Base-by-base conservation (phyloP, 2,888 invertebrate species). In the Archaeoteleia sp. region DNA sequence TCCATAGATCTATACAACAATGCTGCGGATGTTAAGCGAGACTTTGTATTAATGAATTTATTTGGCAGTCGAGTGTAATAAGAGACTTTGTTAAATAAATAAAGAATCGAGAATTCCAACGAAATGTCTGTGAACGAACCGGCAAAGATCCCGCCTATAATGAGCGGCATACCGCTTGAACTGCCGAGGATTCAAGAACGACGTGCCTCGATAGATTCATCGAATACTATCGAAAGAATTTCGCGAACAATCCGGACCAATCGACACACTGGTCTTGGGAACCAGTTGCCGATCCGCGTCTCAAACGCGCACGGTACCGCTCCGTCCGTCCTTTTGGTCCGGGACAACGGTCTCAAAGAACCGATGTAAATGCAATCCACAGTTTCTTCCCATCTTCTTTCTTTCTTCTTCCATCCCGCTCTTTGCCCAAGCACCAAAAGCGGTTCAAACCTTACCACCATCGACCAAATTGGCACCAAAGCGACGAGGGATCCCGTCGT, bases 141-240 rank as follows among this genome's bases (percentile, higher is more conserved):
- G 63, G 76, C 77, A 76, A 78, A 76, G 74, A 72, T 62, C 72
- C 75, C 74, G 75, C 76, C 74, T 67, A 62, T 78, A 79, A 82
- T 78, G 82, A 82, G 79, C 81, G 75, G 75, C 75, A 77, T 76
- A 73, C 75, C 75, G 61, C 49, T 66, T 76, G 76, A 73, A 73
- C 77, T 72, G 76, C 74, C 76, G 75, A 67, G 73, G 76, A 74
- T 71, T 74, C 77, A 76, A 71, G 70, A 72, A 69, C 81, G 82
- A 83, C 82, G 79, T 83, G 82, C 82, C 83, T 83, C 84, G 80
- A 85, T 85, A 84, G 84, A 85, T 85, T 85, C 84, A 84, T 85
- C 84, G 84, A 85, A 85, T 85, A 83, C 84, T 84, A 85, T 85
- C 81, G 84, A 82, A 83, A 75, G 84, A 83, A 84, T 84, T 83